Percentiles rank a stretch among this genome's conserved stretches.
Evolutionary conservation across 2,888 invertebrate species (phyloP).

Genomic region (Brassicogethes aeneus): DNA sequence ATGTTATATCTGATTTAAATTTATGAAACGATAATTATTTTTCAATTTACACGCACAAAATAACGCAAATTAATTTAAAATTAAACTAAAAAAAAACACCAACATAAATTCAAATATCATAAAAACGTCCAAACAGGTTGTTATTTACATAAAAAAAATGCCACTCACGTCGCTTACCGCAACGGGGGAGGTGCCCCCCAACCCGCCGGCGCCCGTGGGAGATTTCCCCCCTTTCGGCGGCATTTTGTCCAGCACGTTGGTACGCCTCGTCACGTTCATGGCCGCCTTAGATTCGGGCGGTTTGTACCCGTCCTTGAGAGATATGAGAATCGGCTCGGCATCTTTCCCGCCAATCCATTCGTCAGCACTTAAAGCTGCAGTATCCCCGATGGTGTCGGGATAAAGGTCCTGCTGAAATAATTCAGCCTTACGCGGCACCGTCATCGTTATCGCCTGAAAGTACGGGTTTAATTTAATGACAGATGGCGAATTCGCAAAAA

Average conservation of each 20-base stretch:
- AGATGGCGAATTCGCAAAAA: background rate
- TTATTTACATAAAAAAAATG: background rate
- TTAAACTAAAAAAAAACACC: too few species aligned
- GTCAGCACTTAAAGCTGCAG: constrained; percentile 80
- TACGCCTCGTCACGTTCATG: constrained; percentile 63
- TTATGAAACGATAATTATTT: too few species aligned
- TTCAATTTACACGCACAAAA: too few species aligned
- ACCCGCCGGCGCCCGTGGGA: constrained; percentile 10
- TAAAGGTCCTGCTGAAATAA: constrained; percentile 96
- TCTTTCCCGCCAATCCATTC: constrained; percentile 89
- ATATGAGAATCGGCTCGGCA: constrained; percentile 84
- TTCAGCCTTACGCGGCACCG: constrained; percentile 94
- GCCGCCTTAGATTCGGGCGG: constrained; percentile 60
- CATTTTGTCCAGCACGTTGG: constrained; percentile 73
- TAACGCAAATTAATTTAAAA: too few species aligned
- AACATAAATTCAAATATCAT: too few species aligned
- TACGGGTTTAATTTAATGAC: background rate
- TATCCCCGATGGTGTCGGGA: constrained; percentile 89
- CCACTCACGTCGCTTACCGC: constrained; percentile 33
- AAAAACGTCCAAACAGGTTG: background rate
- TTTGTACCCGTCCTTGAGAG: constrained; percentile 71
- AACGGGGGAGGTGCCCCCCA: constrained; percentile 22
- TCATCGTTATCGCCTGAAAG: constrained; percentile 80
- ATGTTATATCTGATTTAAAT: too few species aligned
- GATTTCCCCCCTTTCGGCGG: constrained; percentile 40